Evolutionary conservation across 2,888 invertebrate genomes (phyloP), one percentile per base, ranked within the genome.

Genomic region (Schizotus pectinicornis): DNA sequence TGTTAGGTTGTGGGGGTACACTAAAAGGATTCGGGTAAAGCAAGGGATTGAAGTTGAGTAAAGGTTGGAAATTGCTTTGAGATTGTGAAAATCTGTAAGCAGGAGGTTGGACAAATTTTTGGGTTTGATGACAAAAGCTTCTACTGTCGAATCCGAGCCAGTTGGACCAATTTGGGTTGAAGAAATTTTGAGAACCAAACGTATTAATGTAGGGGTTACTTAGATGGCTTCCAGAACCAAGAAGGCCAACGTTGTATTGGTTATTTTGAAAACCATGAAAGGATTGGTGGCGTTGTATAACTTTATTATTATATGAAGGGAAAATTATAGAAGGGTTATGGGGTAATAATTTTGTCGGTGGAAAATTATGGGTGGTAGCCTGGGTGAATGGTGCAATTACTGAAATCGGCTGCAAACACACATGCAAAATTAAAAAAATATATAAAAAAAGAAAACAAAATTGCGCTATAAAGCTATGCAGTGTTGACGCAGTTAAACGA

Each of bases 381-480:
- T 79, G 79, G 58, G 74, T 72, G 65, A 79, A 79, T 59, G 80
- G 80, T 82, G 88, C 87, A 85, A 84, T 83, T 77, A 83, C 80
- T 77, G 83, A 84, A 77, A 84, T 81, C 73, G 83, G 82, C 83
- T 83, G 83, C 75, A 81, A 82, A 81, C 65, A 70, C 65, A 70
- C 72, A 73, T 70, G 71, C 69, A 67, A 66, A 69, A 64, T 64
- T 67, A 81, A 76, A 81, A 70, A 71, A 70, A 65, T 63, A 68
- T 63, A 62, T 65, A 81, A 76, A 81, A 68, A 55, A 60, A 63
- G 59, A 30, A 31, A 75, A 74, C 13, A 52, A 38, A 56, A 55
- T 49, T 54, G 35, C 53, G 33, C 39, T 38, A 35, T 43, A 49
- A 55, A 39, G 55, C 8, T 50, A 14, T 3, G n/a, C n/a, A 47